phyloP scores from a whole-genome alignment of 2,113 vertebrate species.

The Podarcis cretensis region DNA sequence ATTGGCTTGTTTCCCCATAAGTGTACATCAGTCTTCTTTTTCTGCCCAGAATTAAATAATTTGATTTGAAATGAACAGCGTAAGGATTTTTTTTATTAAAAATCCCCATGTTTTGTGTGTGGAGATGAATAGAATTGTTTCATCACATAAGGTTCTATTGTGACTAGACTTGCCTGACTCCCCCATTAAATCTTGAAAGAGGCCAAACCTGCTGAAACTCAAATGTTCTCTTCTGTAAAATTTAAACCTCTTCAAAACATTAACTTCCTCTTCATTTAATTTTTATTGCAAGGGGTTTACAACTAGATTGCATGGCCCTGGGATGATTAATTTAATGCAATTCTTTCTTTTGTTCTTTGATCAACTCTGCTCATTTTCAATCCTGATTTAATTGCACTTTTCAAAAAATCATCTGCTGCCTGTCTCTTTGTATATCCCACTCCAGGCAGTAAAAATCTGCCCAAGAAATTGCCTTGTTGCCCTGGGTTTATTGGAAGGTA shows the following conservation, averaged over 20 bases:
- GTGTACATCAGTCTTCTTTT: neutral
- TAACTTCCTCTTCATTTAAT: constrained; percentile 64
- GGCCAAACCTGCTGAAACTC: constrained; percentile 24
- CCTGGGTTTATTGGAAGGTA: constrained; percentile 32
- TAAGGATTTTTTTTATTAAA: neutral
- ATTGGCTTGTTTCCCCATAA: neutral
- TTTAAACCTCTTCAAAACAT: constrained; percentile 68
- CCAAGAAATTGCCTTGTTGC: constrained; percentile 18
- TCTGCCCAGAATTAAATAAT: neutral
- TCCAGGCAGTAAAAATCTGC: constrained; percentile 17
- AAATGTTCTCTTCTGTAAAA: constrained; percentile 58
- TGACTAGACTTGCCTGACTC: constrained; percentile 23
- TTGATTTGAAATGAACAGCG: neutral
- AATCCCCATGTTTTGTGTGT: neutral
- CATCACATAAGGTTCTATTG: constrained; percentile 30
- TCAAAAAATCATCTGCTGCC: constrained; percentile 57
- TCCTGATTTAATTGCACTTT: constrained; percentile 51
- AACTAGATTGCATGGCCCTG: constrained; percentile 56
- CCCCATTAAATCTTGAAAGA: constrained; percentile 52
- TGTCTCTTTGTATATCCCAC: constrained; percentile 49
- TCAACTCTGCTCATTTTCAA: constrained; percentile 61
- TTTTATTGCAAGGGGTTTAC: constrained; percentile 62
- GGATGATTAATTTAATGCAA: constrained; percentile 65
- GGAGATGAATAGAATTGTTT: constrained; percentile 22
- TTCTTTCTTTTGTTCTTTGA: constrained; percentile 66